Evolutionary conservation across 2,888 invertebrate species (phyloP).

Genomic region (Belgica antarctica): DNA sequence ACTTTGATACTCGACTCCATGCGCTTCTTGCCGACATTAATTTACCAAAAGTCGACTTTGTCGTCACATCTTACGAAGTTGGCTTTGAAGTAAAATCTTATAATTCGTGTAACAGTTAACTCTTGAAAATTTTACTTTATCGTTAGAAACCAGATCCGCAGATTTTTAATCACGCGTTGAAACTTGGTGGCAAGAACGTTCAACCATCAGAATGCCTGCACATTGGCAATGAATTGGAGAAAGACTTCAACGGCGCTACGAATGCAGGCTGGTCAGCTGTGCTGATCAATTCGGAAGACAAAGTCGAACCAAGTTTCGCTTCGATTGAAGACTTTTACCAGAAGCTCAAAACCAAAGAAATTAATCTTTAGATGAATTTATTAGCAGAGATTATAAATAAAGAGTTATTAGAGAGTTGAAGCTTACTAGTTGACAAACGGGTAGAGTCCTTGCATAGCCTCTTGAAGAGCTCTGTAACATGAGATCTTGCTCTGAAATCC

Average conservation of each 20-base stretch:
- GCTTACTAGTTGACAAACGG: slow-evolving; percentile 10
- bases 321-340: slow-evolving; percentile 9
- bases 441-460: slow-evolving; percentile 78
- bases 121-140: too few species aligned
- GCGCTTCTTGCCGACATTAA: slow-evolving; percentile 64
- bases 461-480: slow-evolving; percentile 82
- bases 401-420: not conserved
- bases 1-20: slow-evolving; percentile 79
- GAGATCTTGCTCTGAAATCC: slow-evolving; percentile 81
- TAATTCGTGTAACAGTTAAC: too few species aligned
- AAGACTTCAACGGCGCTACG: slow-evolving; percentile 77
- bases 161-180: slow-evolving; percentile 57
- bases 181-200: slow-evolving; percentile 50
- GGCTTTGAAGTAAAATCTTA: too few species aligned
- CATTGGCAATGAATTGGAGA: slow-evolving; percentile 72
- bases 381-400: not conserved
- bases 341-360: not conserved
- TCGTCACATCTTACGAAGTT: slow-evolving; percentile 74
- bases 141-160: slow-evolving; percentile 50
- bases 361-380: slow-evolving; percentile 9
- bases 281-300: not conserved
- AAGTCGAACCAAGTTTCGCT: not conserved
- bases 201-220: slow-evolving; percentile 69
- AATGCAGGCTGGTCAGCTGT: slow-evolving; percentile 52
- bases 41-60: slow-evolving; percentile 71